Evolutionary conservation across 1,140 invertebrate species (phyloP).

Genomic region (Zaprionus africanus): DNA sequence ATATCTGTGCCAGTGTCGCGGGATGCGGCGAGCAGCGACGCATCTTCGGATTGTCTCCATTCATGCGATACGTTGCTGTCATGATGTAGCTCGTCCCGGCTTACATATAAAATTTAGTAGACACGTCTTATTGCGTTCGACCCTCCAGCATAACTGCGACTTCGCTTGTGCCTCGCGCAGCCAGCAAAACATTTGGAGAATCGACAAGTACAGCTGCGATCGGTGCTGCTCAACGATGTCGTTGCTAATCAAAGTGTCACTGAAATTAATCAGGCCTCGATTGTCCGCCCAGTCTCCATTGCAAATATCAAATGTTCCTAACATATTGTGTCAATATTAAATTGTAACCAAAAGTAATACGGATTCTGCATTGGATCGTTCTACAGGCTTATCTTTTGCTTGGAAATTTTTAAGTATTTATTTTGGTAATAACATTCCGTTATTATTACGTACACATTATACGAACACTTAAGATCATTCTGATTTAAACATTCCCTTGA

Average conservation of each 20-base stretch:
- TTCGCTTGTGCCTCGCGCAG: conserved; percentile 47
- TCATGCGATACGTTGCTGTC: conserved; percentile 6
- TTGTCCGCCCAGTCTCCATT: conserved; percentile 31
- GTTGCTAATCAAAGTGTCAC: conserved; percentile 72
- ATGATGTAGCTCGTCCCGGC: conserved; percentile 20
- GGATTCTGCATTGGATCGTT: conserved; percentile 11
- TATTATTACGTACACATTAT: no score
- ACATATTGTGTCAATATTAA: conserved; percentile 51
- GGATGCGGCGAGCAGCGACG: conserved; percentile 44
- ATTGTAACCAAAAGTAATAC: conserved; percentile 7
- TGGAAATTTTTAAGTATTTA: neutral
- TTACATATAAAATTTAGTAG: conserved; percentile 48
- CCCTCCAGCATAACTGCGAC: conserved; percentile 73
- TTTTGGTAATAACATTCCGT: neutral
- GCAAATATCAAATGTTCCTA: conserved; percentile 59
- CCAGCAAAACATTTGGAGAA: conserved; percentile 50
- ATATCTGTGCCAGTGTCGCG: conserved; percentile 21
- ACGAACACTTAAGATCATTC: no score
- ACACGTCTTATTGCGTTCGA: conserved; percentile 53
- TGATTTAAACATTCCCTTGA: no score
- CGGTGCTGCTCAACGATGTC: conserved; percentile 70
- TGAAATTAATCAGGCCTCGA: conserved; percentile 41
- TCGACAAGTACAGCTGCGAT: conserved; percentile 16
- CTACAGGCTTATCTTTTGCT: neutral
- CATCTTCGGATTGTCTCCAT: conserved; percentile 23